Percentiles rank a stretch among this genome's conserved stretches.
phyloP scores from a whole-genome alignment of 2,888 invertebrate species.

The Therioaphis trifolii region DNA sequence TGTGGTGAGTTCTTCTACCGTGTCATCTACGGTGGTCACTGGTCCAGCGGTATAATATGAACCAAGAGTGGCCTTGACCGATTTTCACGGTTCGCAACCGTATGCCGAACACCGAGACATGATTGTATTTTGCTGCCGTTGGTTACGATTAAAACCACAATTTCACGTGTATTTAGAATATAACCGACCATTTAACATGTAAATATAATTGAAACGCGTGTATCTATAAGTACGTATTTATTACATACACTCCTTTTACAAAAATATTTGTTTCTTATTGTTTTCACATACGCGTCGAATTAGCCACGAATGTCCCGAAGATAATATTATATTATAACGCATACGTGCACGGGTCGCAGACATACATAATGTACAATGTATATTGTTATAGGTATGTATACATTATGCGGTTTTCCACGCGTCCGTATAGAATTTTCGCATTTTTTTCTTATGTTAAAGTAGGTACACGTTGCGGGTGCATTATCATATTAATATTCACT shows the following conservation, averaged over 20 bases:
- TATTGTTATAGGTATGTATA: background rate
- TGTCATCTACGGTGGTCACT: background rate
- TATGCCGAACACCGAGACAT: conserved; percentile 42
- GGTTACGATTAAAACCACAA: conserved; percentile 41
- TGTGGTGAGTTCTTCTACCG: conserved; percentile 31
- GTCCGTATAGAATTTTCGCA: too few species aligned
- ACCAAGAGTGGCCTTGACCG: conserved; percentile 43
- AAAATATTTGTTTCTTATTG: background rate
- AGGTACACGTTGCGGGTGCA: too few species aligned
- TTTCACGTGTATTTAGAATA: conserved; percentile 35
- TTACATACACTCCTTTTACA: background rate
- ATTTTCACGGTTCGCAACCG: conserved; percentile 52
- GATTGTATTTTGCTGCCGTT: conserved; percentile 41
- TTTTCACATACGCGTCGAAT: conserved; percentile 12
- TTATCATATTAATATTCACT: too few species aligned
- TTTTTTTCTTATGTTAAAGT: too few species aligned
- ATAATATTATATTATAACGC: background rate
- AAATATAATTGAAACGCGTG: background rate
- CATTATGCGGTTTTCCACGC: background rate
- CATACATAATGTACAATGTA: background rate
- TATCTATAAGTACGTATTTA: background rate
- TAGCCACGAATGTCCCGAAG: conserved; percentile 6
- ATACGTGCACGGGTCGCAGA: background rate
- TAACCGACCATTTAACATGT: conserved; percentile 43
- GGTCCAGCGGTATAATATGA: background rate